Conservation (phyloP, 2,888 invertebrate genomes). For the Drosophila prolongata region DNA sequence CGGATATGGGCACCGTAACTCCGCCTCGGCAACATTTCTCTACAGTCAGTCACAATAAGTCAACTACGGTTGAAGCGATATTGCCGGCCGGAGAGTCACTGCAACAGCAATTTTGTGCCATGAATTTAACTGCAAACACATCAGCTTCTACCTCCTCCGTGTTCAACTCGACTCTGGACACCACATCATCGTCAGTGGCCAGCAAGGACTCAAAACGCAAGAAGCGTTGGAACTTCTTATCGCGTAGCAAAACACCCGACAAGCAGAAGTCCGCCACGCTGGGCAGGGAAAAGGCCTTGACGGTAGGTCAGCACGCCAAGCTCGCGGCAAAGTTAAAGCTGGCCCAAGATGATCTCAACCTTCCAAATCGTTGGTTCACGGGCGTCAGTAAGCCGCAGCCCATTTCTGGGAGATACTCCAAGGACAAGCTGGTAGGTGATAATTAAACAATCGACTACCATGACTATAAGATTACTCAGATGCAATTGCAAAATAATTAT, state of each 20-base stretch:
- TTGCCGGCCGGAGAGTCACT: conserved; percentile 62
- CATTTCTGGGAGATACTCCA: conserved; percentile 90
- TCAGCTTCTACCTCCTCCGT: conserved; percentile 79
- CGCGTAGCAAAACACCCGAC: conserved; percentile 86
- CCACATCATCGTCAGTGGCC: conserved; percentile 77
- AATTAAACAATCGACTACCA: background rate
- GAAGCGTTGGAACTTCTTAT: conserved; percentile 89
- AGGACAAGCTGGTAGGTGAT: conserved; percentile 90
- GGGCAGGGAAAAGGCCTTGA: conserved; percentile 86
- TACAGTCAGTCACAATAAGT: conserved; percentile 73
- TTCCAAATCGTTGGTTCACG: conserved; percentile 89
- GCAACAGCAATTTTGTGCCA: conserved; percentile 80
- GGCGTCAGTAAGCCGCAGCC: conserved; percentile 89
- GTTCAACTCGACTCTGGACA: conserved; percentile 83
- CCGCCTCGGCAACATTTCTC: conserved; percentile 80
- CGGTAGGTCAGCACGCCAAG: conserved; percentile 76
- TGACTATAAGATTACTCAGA: too few relatives aligned
- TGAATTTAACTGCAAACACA: conserved; percentile 79
- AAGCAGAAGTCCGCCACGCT: conserved; percentile 88
- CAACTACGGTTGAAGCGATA: conserved; percentile 68
- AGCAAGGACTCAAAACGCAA: conserved; percentile 87
- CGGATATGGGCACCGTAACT: conserved; percentile 70
- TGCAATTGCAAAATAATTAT: too few relatives aligned
- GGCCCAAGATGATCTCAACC: conserved; percentile 85
- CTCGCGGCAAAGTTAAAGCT: conserved; percentile 79